phyloP scores from a whole-genome alignment of 2,797 vertebrate species.

The Catamblyrhynchus diadema region DNA sequence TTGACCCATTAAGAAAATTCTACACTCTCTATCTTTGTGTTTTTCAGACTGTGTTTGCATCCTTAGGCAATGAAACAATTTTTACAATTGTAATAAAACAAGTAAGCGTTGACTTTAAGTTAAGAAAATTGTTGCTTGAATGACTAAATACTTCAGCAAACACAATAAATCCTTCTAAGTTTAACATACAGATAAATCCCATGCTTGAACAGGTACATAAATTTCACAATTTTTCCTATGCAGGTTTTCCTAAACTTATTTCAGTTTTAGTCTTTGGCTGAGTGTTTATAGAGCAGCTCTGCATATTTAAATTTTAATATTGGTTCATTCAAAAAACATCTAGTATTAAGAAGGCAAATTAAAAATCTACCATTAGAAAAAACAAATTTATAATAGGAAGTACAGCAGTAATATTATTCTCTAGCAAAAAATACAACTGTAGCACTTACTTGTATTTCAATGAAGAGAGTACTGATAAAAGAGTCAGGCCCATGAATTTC shows the following conservation, averaged over 20 bases:
- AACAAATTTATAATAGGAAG: background rate
- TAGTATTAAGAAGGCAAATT: background rate
- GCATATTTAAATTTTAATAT: background rate
- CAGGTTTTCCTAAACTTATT: background rate
- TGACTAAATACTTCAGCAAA: constrained; percentile 63
- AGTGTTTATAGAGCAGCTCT: background rate
- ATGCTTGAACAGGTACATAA: constrained; percentile 27
- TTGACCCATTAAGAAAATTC: constrained; percentile 72
- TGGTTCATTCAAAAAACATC: background rate
- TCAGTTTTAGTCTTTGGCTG: background rate
- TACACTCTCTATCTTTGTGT: constrained; percentile 28
- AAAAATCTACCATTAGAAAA: background rate
- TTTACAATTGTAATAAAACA: constrained; percentile 74
- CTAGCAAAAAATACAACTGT: background rate
- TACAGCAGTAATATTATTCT: background rate
- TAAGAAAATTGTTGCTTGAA: constrained; percentile 69
- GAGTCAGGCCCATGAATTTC: background rate
- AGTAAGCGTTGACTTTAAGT: constrained; percentile 74
- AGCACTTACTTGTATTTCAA: background rate
- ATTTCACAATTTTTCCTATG: background rate
- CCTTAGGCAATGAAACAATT: constrained; percentile 76
- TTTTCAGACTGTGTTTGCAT: constrained; percentile 64
- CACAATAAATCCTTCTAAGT: constrained; percentile 61
- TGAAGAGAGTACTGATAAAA: background rate
- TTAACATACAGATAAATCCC: background rate